Evolutionary conservation across 2,113 vertebrate species (phyloP), one percentile per base, ranked within the genome.

Genomic region (Eretmochelys imbricata): DNA sequence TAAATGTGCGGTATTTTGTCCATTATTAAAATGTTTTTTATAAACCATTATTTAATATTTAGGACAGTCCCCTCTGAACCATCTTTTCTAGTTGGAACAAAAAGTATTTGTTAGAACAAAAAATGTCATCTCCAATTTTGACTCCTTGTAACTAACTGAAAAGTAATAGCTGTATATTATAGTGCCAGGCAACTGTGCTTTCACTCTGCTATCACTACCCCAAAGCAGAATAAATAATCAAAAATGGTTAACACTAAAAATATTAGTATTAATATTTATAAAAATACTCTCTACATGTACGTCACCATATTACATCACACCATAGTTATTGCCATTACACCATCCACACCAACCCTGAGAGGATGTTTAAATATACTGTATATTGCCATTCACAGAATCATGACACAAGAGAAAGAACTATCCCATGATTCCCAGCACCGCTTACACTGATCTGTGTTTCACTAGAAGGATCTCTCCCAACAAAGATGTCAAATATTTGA

Each of bases 21-120:
- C 24, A 42, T 51, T 82, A 57, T 55, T 75, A 85, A 92, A 89
- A 80, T 9, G 17, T 93, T 96, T 95, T 88, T n/a, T 84, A 82
- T 87, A 87, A 35, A 38, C 92, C 19, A 51, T 59, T 55, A 79
- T 94, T 82, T 62, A 88, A 27, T n/a, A 42, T 9, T 8, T 6
- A 84, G 48, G 3, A 19, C 24, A 76, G 83, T 88, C 48, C 62
- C 75, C 90, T 42, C 35, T 54, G 75, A 84, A 62, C 27, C 57
- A 76, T 78, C 17, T 38, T 25, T 85, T 79, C 12, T n/a, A 91
- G 42, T 35, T 87, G 53, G 13, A 91, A 69, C 19, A 35, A 81
- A 95, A 94, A 84, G 2, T 4, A 0, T 29, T 78, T 25, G 5
- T 83, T 80, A 42, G 31, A 88, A 7, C 55, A 89, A 46, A 27